Conservation (phyloP, 2,113 vertebrate genomes). For the Coptodon bakossiorum region DNA sequence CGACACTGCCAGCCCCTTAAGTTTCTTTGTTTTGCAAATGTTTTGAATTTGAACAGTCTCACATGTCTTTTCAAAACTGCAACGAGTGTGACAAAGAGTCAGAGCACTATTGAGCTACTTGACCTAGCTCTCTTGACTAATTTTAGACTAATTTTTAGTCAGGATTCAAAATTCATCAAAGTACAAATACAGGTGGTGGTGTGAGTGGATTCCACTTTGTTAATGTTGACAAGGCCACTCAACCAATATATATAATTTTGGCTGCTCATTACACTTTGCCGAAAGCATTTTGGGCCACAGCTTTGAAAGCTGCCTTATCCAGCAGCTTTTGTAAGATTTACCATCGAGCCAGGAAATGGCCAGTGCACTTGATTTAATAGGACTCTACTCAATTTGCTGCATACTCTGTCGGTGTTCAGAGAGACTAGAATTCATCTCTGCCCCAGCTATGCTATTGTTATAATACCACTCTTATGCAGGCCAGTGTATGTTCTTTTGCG, state of each 20-base stretch:
- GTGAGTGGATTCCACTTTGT: background rate
- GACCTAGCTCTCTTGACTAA: background rate
- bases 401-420: background rate
- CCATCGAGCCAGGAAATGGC: background rate
- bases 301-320: background rate
- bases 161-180: background rate
- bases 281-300: background rate
- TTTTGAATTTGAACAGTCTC: background rate
- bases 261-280: background rate
- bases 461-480: background rate
- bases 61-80: background rate
- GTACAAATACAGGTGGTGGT: background rate
- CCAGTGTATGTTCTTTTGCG: background rate
- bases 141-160: background rate
- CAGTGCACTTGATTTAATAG: background rate
- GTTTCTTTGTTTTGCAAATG: background rate
- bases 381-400: background rate
- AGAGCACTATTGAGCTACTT: background rate
- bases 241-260: background rate
- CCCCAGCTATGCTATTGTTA: background rate
- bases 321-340: background rate
- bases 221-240: background rate
- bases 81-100: background rate
- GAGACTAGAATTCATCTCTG: background rate
- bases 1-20: background rate